Evolutionary conservation across 2,888 invertebrate genomes (phyloP), one percentile per base, ranked within the genome.

Genomic region (Argynnis bischoffii): DNA sequence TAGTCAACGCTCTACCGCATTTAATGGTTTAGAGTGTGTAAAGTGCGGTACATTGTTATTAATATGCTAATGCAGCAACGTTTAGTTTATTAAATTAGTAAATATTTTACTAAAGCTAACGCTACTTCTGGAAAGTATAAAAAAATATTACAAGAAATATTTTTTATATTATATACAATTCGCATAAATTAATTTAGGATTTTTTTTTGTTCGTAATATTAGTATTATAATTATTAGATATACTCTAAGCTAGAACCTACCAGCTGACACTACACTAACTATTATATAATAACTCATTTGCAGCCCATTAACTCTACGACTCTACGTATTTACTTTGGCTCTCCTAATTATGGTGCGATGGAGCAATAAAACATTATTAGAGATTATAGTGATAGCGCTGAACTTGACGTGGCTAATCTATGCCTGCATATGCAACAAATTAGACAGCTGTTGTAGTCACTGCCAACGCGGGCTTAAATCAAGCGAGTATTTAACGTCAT

Each of bases 401-500:
- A 61, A 66, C 66, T 55, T 60, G 66, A 60, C 60, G 55, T 55
- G 11, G 47, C 54, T 60, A 55, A 66, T 60, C 60, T 66, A 66
- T 66, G 60, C 48, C 8, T 55, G 54, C 54, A 61, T 60, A 60
- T 60, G 54, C 60, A 60, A 60, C 60, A 60, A 66, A 60, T 66
- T 66, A 66, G 60, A 60, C 60, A 61, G 55, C 60, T 60, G 66
- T 60, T 55, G 55, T 60, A 60, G 54, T 66, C 59, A 54, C 51
- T 66, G 66, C 66, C 66, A 66, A 55, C 60, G 54, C 54, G 50
- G 14, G 61, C 59, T 66, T 66, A 54, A 60, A 60, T 59, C 47
- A 54, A 54, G 47, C 60, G 48, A 59, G 66, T 60, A 66, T 66
- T 66, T 66, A 66, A 66, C 60, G 60, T 66, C 66, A 55, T 66